These are phyloP conservation scores for Cheirogaleus major DNA, from an alignment of 2,797 vertebrate genomes.

Conservation along the genomic window DNA sequence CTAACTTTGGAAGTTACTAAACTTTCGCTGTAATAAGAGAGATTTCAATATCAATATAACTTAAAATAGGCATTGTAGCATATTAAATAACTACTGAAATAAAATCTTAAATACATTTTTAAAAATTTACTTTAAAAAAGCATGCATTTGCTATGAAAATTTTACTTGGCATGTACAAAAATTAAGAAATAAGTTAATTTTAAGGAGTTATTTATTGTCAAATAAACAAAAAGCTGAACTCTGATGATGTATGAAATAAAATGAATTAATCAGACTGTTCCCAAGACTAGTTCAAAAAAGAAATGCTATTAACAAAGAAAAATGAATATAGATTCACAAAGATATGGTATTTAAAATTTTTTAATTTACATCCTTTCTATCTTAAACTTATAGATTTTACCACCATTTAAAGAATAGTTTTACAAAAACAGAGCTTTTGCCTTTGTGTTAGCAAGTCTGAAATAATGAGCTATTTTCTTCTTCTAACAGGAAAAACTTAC, in stretches of 20 bases:
- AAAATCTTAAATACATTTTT: not conserved
- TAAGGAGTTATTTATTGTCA: not conserved
- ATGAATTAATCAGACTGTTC: not conserved
- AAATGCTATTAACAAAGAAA: slow-evolving; percentile 3
- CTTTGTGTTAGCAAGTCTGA: slow-evolving; percentile 35
- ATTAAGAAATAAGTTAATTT: slow-evolving; percentile 1
- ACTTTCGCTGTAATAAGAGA: not conserved
- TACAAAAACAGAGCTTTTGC: slow-evolving; percentile 8
- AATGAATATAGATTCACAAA: slow-evolving; percentile 12
- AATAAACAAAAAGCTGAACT: slow-evolving; percentile 24
- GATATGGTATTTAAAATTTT: not conserved
- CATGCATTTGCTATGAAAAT: slow-evolving; percentile 7
- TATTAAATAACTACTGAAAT: not conserved
- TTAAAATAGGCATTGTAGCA: not conserved
- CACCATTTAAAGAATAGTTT: slow-evolving; percentile 29
- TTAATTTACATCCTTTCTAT: not conserved
- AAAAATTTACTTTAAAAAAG: not conserved
- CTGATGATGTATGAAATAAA: not conserved
- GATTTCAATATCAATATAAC: slow-evolving; percentile 15
- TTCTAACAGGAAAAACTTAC: slow-evolving; percentile 31
- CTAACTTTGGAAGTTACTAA: slow-evolving; percentile 16
- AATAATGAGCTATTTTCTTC: slow-evolving; percentile 43
- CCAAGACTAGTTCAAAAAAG: slow-evolving; percentile 13
- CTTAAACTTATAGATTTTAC: slow-evolving; percentile 33
- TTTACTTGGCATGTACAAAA: slow-evolving; percentile 5